phyloP scores from a whole-genome alignment of 1,140 invertebrate genomes.

The Cydia amplana region DNA sequence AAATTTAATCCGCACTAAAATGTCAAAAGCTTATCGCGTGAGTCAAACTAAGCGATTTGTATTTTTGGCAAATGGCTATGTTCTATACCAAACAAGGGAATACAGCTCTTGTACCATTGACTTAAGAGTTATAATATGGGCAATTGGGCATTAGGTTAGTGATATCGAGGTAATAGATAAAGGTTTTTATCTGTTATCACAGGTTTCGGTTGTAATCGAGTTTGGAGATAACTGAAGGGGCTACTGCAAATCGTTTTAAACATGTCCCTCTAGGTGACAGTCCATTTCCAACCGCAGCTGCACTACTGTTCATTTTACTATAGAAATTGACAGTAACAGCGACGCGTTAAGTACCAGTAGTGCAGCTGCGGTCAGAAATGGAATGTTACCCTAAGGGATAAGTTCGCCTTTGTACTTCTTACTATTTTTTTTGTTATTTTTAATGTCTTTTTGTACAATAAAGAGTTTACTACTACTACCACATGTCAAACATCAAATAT shows the following conservation, averaged over 20 bases:
- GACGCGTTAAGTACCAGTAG: too few species aligned
- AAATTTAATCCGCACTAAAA: background rate
- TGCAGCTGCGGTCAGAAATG: too few species aligned
- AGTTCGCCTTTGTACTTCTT: too few species aligned
- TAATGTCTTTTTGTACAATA: too few species aligned
- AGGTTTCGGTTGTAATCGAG: conserved; percentile 13
- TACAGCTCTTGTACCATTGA: background rate
- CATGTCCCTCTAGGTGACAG: too few species aligned
- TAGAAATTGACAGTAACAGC: too few species aligned
- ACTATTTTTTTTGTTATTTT: too few species aligned
- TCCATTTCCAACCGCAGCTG: too few species aligned
- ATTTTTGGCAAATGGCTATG: background rate
- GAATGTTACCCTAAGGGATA: too few species aligned
- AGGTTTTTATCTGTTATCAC: background rate
- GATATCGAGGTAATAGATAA: background rate
- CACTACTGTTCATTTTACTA: too few species aligned
- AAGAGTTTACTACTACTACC: too few species aligned
- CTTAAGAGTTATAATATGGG: background rate
- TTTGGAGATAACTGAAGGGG: background rate
- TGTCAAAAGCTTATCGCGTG: background rate
- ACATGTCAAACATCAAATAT: too few species aligned
- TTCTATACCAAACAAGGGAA: background rate
- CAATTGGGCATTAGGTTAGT: background rate
- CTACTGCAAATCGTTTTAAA: background rate
- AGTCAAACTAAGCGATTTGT: background rate